These are phyloP conservation scores for Triplophysa tibetana DNA, from an alignment of 2,113 vertebrate genomes.

Conservation along the genomic window DNA sequence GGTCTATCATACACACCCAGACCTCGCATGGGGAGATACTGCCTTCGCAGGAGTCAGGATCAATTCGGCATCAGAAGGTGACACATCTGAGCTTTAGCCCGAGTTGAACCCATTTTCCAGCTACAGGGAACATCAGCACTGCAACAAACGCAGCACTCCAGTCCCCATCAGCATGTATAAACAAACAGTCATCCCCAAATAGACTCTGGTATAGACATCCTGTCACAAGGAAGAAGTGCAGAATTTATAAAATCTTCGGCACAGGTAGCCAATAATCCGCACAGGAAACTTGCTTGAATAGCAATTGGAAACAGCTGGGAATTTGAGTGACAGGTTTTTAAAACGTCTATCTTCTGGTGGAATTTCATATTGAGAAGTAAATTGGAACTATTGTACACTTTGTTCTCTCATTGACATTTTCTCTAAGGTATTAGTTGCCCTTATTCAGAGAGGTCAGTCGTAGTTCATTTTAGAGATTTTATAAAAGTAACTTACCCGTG, in stretches of 20 bases:
- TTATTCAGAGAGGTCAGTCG: background rate
- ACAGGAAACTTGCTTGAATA: background rate
- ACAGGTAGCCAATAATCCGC: background rate
- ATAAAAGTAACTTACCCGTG: background rate
- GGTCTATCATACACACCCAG: background rate
- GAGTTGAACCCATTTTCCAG: constrained; percentile 19
- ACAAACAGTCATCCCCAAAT: constrained; percentile 26
- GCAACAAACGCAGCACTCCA: constrained; percentile 10
- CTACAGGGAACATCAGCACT: constrained; percentile 32
- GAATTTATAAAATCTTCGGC: constrained; percentile 2
- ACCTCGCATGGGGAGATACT: background rate
- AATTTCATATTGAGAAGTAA: constrained; percentile 4
- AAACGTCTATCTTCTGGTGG: background rate
- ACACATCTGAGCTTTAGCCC: constrained; percentile 11
- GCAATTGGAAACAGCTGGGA: background rate
- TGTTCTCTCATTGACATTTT: background rate
- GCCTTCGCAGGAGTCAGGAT: constrained; percentile 11
- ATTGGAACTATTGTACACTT: background rate
- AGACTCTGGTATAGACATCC: constrained; percentile 10
- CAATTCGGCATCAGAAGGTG: constrained; percentile 8
- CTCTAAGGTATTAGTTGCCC: background rate
- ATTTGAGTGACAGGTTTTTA: background rate
- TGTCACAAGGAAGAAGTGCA: constrained; percentile 7
- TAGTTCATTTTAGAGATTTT: constrained; percentile 1
- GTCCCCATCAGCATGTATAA: constrained; percentile 14